These are phyloP conservation scores for Nysson spinosus DNA, from an alignment of 2,888 invertebrate genomes.

Conservation along the genomic window DNA sequence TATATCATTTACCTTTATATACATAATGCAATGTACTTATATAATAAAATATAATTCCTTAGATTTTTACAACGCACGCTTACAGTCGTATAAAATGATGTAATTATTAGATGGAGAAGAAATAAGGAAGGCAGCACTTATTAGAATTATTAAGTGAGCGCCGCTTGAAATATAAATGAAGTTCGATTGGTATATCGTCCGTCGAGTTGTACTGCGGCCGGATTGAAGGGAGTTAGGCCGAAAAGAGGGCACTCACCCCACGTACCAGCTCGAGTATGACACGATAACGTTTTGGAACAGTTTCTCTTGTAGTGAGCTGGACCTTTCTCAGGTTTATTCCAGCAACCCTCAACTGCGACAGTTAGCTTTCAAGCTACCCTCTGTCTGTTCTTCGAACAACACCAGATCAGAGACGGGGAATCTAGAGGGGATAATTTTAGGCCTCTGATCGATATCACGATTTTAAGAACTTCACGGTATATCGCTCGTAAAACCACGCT, in stretches of 20 bases:
- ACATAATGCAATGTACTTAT: no score
- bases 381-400: slow-evolving; percentile 32
- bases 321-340: slow-evolving; percentile 39
- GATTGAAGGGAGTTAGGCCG: slow-evolving; percentile 66
- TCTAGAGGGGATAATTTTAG: slow-evolving; percentile 47
- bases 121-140: slow-evolving; percentile 1
- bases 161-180: slow-evolving; percentile 66
- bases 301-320: slow-evolving; percentile 24
- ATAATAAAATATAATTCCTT: no score
- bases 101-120: no score
- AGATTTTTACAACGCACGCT: no score
- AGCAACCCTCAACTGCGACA: slow-evolving; percentile 44
- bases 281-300: slow-evolving; percentile 59
- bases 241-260: slow-evolving; percentile 53
- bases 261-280: slow-evolving; percentile 59
- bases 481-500: neutral
- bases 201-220: slow-evolving; percentile 40
- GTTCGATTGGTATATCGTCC: slow-evolving; percentile 57
- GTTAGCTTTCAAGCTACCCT: slow-evolving; percentile 30
- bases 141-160: slow-evolving; percentile 35
- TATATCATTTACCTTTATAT: no score
- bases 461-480: slow-evolving; percentile 48
- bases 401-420: slow-evolving; percentile 24
- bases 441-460: slow-evolving; percentile 57
- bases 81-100: no score